Evolutionary conservation across 2,113 vertebrate genomes (phyloP), one percentile per base, ranked within the genome.

Genomic region (Saccopteryx leptura): DNA sequence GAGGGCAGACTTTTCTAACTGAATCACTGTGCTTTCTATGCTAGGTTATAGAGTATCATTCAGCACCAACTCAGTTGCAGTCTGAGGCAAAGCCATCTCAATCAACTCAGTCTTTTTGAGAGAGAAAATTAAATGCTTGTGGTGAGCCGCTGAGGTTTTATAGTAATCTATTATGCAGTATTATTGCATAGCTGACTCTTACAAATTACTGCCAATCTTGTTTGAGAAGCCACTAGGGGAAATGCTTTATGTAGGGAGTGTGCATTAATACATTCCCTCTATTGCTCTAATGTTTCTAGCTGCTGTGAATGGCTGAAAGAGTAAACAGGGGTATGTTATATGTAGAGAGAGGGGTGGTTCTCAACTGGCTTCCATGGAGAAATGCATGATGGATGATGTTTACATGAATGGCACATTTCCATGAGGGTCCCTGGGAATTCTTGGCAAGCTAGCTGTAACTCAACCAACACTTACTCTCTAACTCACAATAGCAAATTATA

Each of bases 121-220:
- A 82, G 71, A 91, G 83, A 19, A 90, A 79, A 94, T 84, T 24
- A 72, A 84, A 65, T 66, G 56, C 46, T 93, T 39, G 2, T 61
- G 0, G 9, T 33, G 18, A 78, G 58, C 39, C 82, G 66, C 39
- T 78, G 54, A 94, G 74, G 61, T 74, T 93, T 95, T 72, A 54
- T 28, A 28, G 33, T 50, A 39, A 86, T 90, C 79, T 68, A n/a
- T 92, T 95, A 66, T 56, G 39, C n/a, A 54, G n/a, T 24, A 50
- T 60, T 81, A 66, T 56, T 61, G 28, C 17, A 15, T 66, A 71
- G 50, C 66, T 85, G 68, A 91, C 78, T 80, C 54, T 89, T 82
- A 86, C 8, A 91, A 78, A 96, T 66, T 72, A 78, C 28, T 82
- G 28, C 61, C 10, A 68, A 21, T 95, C n/a, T 86, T 85, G 48